A percentile compares a stretch with the other conserved stretches of the same genome.
phyloP scores from a whole-genome alignment of 2,797 vertebrate species.

The Acanthis flammea region DNA sequence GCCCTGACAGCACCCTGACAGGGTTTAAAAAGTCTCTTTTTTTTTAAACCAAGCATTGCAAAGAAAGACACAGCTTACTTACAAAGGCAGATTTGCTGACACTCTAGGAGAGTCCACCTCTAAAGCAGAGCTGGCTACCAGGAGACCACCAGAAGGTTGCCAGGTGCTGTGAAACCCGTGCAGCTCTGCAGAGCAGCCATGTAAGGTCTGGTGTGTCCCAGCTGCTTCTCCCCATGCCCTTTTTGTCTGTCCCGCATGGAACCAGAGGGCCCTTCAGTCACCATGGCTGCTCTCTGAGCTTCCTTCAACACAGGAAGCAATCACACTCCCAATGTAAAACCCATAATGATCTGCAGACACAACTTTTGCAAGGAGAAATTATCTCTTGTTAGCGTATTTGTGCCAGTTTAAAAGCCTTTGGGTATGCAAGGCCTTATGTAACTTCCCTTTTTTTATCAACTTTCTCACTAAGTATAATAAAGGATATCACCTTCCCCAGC shows the following conservation, averaged over 20 bases:
- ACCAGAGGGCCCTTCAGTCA: background rate
- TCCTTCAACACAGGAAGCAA: background rate
- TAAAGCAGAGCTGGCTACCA: background rate
- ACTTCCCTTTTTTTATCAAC: background rate
- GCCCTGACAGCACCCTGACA: background rate
- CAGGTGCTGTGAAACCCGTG: background rate
- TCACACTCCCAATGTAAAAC: accelerated
- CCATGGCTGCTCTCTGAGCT: background rate
- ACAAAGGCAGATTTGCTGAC: background rate
- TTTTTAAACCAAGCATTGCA: background rate
- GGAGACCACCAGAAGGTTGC: background rate
- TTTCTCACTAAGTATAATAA: background rate
- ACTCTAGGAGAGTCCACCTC: background rate
- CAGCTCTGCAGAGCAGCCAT: background rate
- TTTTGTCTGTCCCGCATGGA: accelerated
- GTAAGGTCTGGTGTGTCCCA: background rate
- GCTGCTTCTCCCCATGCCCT: background rate
- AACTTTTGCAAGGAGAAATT: background rate
- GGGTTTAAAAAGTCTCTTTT: background rate
- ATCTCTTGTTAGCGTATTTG: background rate
- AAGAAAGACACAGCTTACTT: background rate
- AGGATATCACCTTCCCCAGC: background rate
- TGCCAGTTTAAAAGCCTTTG: background rate
- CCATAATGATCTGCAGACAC: background rate
- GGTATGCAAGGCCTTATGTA: background rate